Conservation (phyloP, 1,140 invertebrate species). For the Drosophila sp. region DNA sequence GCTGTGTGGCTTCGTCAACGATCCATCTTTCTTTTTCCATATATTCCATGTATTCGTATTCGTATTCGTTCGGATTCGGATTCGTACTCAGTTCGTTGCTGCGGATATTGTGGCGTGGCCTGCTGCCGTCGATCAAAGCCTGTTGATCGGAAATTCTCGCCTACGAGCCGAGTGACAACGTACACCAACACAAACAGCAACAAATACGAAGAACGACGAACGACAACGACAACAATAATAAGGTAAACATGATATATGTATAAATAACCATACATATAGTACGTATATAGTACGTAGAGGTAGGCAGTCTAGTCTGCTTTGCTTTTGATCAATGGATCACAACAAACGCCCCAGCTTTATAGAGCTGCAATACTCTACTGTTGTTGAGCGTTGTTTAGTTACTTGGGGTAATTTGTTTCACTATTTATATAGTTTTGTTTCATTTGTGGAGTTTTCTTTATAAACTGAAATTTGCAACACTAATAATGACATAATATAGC, state of each 20-base stretch:
- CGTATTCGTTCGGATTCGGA: too few species aligned
- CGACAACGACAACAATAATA: conserved; percentile 45
- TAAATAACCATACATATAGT: background rate
- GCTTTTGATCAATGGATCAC: conserved; percentile 65
- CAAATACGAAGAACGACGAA: too few species aligned
- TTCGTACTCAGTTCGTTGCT: conserved; percentile 1
- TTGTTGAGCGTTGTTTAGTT: background rate
- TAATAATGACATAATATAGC: too few species aligned
- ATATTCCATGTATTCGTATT: background rate
- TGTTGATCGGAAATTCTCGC: conserved; percentile 83
- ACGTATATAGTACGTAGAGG: background rate
- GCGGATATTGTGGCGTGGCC: conserved; percentile 59
- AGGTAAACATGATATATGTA: conserved; percentile 48
- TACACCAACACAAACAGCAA: conserved; percentile 28
- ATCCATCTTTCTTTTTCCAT: conserved; percentile 65
- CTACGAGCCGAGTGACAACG: conserved; percentile 78
- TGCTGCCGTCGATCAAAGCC: conserved; percentile 77
- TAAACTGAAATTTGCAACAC: too few species aligned
- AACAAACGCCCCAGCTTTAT: conserved; percentile 26
- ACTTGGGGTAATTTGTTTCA: background rate
- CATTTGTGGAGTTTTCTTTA: too few species aligned
- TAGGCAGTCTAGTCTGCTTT: conserved; percentile 53
- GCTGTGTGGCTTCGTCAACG: conserved; percentile 84
- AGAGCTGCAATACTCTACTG: background rate
- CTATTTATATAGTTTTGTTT: too few species aligned